Evolutionary conservation across 2,888 invertebrate genomes (phyloP).

Genomic region (Leptinotarsa tumamoca): DNA sequence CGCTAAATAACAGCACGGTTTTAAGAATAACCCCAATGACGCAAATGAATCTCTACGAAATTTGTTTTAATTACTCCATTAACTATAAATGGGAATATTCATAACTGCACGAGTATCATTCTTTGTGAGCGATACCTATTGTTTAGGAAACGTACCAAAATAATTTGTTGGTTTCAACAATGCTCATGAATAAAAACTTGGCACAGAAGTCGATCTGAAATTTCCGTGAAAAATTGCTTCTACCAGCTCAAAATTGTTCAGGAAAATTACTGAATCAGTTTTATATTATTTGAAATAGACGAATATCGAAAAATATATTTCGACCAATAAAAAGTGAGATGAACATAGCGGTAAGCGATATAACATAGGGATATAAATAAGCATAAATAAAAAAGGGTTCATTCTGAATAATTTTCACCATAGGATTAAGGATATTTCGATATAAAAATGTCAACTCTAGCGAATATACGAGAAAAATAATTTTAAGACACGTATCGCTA

Average conservation of each 20-base stretch:
- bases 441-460: too few species aligned
- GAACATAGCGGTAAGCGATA: too few species aligned
- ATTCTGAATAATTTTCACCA: too few species aligned
- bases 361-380: too few species aligned
- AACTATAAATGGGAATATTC: constrained; percentile 1
- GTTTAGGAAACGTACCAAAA: constrained; percentile 25
- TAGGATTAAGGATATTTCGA: too few species aligned
- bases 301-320: neutral
- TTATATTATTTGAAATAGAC: neutral
- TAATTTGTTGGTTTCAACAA: constrained; percentile 26
- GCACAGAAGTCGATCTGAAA: constrained; percentile 5
- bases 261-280: neutral
- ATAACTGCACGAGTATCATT: constrained; percentile 5
- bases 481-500: too few species aligned
- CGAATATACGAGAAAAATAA: too few species aligned
- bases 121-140: constrained; percentile 26
- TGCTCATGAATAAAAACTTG: constrained; percentile 20
- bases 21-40: constrained; percentile 2
- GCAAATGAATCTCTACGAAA: constrained; percentile 1
- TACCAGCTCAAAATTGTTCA: neutral
- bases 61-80: neutral
- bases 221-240: constrained; percentile 10
- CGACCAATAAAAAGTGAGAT: too few species aligned
- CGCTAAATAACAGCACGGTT: neutral
- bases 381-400: too few species aligned